phyloP scores from a whole-genome alignment of 2,888 invertebrate species.

The Melanophora roralis region DNA sequence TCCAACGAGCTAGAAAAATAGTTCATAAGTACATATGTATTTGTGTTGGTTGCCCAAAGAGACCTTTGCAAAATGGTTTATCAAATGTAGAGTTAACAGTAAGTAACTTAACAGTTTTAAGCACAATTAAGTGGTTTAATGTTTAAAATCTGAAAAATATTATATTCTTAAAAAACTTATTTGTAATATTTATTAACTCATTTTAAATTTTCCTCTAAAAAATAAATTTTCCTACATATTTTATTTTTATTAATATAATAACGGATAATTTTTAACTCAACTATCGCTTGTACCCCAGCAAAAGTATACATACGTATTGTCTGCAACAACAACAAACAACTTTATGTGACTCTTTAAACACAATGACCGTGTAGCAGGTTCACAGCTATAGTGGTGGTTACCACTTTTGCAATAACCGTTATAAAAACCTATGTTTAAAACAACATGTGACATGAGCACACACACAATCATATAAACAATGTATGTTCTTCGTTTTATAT shows the following conservation, averaged over 20 bases:
- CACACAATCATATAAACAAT: neutral
- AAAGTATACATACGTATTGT: too few species aligned
- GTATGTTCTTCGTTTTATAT: neutral
- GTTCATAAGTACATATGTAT: too few species aligned
- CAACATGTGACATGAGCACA: neutral
- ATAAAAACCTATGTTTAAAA: conserved; percentile 1
- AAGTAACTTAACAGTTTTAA: neutral
- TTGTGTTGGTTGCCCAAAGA: conserved; percentile 23
- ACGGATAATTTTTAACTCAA: too few species aligned
- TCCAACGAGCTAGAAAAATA: conserved; percentile 7
- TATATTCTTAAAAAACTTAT: too few species aligned
- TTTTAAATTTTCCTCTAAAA: too few species aligned
- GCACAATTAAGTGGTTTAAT: too few species aligned
- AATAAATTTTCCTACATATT: too few species aligned
- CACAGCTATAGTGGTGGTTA: neutral
- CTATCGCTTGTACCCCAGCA: too few species aligned
- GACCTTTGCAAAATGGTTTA: neutral
- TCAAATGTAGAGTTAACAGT: neutral
- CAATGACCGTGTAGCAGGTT: neutral
- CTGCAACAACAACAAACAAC: neutral
- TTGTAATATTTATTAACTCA: too few species aligned
- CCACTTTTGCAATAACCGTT: conserved; percentile 3
- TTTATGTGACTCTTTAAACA: neutral
- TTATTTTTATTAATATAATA: too few species aligned
- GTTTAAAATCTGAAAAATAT: too few species aligned